Evolutionary conservation across 64 coral and sea anemone species (phyloP), one percentile per base, ranked within the genome.

Genomic region (Trachythela sp.): DNA sequence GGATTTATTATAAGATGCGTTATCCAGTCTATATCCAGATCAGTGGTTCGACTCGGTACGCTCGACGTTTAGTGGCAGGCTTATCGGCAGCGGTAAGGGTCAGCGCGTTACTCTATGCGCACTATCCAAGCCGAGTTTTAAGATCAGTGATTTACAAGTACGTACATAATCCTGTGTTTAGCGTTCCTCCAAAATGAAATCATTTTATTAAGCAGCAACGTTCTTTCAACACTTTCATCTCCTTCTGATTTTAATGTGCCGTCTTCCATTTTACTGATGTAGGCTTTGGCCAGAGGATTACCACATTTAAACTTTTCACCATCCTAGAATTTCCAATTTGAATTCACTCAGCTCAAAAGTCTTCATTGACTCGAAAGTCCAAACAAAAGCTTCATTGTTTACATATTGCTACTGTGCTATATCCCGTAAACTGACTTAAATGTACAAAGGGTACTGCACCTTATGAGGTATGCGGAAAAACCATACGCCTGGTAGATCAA

Each of bases 391-490:
- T 17, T 6, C 2, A 59, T 20, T 20, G 18, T 59, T n/a, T 64
- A n/a, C 56, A 64, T 8, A 64, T 64, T 64, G 56, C 20, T 6
- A 68, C 3, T 6, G 59, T 14, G 18, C 59, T 4, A 68, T 6
- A 68, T 68, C n/a, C n/a, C n/a, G n/a, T n/a, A n/a, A n/a, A n/a
- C n/a, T n/a, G n/a, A n/a, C n/a, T n/a, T n/a, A n/a, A n/a, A n/a
- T n/a, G 59, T 8, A 31, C 59, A 68, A 68, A 68, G 59, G 20
- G 59, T 68, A n/a, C 6, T 68, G 7, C 5, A 99, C 96, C 96
- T 99, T 94, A 85, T 99, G 96, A 48, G 96, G 96, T 54, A 99
- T 94, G 51, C 96, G 96, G 72, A 99, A 99, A 40, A 99, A 99
- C 96, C 96, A 99, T 8, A 99, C 96, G 15, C 96, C 96, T 14